Evolutionary conservation across 2,797 vertebrate species (phyloP).

Genomic region (Poeciliopsis turneri): DNA sequence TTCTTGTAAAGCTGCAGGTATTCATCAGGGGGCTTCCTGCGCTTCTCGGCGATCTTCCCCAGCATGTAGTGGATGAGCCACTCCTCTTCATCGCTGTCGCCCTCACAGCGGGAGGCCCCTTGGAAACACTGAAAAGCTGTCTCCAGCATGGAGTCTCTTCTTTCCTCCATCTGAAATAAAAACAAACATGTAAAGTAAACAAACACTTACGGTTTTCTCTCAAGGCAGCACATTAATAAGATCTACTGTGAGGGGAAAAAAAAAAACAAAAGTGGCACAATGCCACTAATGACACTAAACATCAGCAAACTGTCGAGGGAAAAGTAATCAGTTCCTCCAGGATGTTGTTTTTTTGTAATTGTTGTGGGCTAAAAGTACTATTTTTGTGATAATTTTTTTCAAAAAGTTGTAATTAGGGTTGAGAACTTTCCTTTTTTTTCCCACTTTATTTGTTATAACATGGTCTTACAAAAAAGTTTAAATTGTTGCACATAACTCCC

Average conservation of each 20-base stretch:
- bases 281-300: slow-evolving; percentile 12
- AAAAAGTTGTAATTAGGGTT: too few relatives aligned
- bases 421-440: too few relatives aligned
- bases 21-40: slow-evolving; percentile 83
- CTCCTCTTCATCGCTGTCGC: slow-evolving; percentile 95
- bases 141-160: slow-evolving; percentile 92
- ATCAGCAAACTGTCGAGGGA: neutral
- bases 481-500: too few relatives aligned
- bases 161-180: slow-evolving; percentile 88
- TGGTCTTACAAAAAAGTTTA: too few relatives aligned
- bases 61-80: slow-evolving; percentile 99
- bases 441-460: too few relatives aligned
- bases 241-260: neutral
- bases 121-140: slow-evolving; percentile 92
- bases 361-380: too few relatives aligned
- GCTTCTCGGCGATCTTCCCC: slow-evolving; percentile 97
- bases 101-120: slow-evolving; percentile 90
- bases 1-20: slow-evolving; percentile 94
- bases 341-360: too few relatives aligned
- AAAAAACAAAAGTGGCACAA: neutral
- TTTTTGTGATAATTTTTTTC: too few relatives aligned
- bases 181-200: slow-evolving; percentile 7
- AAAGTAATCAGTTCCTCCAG: neutral
- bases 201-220: slow-evolving; percentile 33
- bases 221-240: slow-evolving; percentile 33